A percentile compares a stretch with the other conserved stretches of the same genome.
These are phyloP conservation scores for Megalonaias nervosa DNA, from an alignment of 1,140 invertebrate species.

Conservation along the genomic window DNA sequence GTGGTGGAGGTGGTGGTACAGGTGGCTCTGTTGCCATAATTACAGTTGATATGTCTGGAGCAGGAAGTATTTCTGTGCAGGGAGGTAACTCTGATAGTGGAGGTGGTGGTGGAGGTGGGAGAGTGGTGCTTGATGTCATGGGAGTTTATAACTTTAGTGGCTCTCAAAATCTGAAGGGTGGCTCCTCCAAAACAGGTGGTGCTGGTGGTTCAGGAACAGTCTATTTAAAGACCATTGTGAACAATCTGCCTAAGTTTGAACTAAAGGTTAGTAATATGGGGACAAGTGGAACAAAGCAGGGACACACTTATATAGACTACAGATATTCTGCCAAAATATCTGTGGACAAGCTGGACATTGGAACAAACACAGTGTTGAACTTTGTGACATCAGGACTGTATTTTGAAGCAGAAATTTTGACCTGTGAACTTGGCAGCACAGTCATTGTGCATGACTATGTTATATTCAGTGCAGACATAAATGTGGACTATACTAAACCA, in stretches of 20 bases:
- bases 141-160: constrained; percentile 51
- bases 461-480: constrained; percentile 52
- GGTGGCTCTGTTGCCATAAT: constrained; percentile 42
- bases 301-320: too few species aligned
- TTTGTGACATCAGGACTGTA: constrained; percentile 39
- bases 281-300: too few species aligned
- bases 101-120: constrained; percentile 56
- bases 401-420: constrained; percentile 45
- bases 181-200: constrained; percentile 38
- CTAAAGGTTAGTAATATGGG: too few species aligned
- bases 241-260: too few species aligned
- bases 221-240: constrained; percentile 4
- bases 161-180: constrained; percentile 42
- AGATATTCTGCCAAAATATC: too few species aligned
- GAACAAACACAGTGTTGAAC: constrained; percentile 35
- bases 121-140: constrained; percentile 38
- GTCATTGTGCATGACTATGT: constrained; percentile 47
- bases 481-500: constrained; percentile 44
- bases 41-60: constrained; percentile 44
- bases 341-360: constrained; percentile 37
- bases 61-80: constrained; percentile 38
- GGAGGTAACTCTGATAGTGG: constrained; percentile 36
- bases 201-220: constrained; percentile 59
- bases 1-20: constrained; percentile 51
- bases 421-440: constrained; percentile 44